phyloP scores from a whole-genome alignment of 2,888 invertebrate genomes.

The Papilio protenor region DNA sequence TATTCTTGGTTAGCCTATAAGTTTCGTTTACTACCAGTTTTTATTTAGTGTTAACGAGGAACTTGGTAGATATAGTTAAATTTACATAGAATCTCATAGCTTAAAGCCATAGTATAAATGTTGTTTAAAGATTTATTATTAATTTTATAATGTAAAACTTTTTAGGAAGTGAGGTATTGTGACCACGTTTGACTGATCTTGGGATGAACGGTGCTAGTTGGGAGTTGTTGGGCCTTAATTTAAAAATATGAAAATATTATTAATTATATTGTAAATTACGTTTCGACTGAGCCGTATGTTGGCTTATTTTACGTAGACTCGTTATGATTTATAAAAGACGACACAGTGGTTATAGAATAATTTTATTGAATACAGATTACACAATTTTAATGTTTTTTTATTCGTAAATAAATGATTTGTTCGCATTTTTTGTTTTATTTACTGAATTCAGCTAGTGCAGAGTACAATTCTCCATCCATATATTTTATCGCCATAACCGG shows the following conservation, averaged over 20 bases:
- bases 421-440: neutral
- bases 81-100: conserved; percentile 9
- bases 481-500: too few species aligned
- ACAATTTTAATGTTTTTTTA: conserved; percentile 16
- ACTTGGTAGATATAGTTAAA: neutral
- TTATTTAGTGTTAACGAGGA: neutral
- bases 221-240: conserved; percentile 20
- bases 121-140: conserved; percentile 26
- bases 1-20: neutral
- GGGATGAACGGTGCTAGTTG: conserved; percentile 27
- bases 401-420: conserved; percentile 15
- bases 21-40: neutral
- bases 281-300: neutral
- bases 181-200: conserved; percentile 26
- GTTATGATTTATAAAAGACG: conserved; percentile 18
- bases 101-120: neutral
- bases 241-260: neutral
- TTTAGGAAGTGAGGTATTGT: conserved; percentile 13
- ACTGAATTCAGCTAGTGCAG: neutral
- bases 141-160: conserved; percentile 12
- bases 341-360: conserved; percentile 18
- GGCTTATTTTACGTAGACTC: neutral
- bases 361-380: neutral
- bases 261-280: neutral
- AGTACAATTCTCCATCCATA: too few species aligned